Base-by-base conservation (phyloP, 2,888 invertebrate genomes). In the Spodoptera picta region DNA sequence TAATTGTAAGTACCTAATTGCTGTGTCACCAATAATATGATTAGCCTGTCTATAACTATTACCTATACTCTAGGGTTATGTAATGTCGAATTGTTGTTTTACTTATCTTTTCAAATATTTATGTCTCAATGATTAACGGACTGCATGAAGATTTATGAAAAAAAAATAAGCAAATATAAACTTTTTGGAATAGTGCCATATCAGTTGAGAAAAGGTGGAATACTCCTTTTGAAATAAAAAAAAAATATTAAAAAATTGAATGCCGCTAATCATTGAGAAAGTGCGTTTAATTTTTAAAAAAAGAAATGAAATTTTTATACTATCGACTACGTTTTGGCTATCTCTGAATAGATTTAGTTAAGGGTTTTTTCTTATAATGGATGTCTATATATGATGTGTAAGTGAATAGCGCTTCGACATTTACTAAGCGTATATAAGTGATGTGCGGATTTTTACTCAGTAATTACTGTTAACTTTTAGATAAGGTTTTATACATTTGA, bases 11-110 rank as follows among this genome's bases (percentile, higher is more conserved):
- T 87, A 71, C 46, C 65, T 59, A 79, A 90, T 92, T 94, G 93
- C 94, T 94, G 94, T 94, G 93, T 93, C 93, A 91, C 91, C 94
- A 94, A 94, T 93, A 94, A 94, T 90, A 91, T 88, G 85, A 88
- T 90, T 93, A 93, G 91, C 90, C 83, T 92, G 87, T 92, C 88
- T 87, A 88, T 89, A 87, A 83, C 73, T 85, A 86, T 85, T 83
- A 88, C 83, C 82, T 82, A 80, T 87, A 89, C 82, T 83, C 78
- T 92, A 92, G 87, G 85, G 71, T 87, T 86, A 83, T 81, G 78
- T 87, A 85, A 83, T 73, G 78, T 83, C 74, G 65, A 77, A 71
- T 80, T 80, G 79, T 84, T 85, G 69, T 81, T 83, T 81, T 83
- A 82, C 73, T 81, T 86, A 81, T 78, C 81, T 87, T 82, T 85